Evolutionary conservation across 35 echinoderm and acorn worm species (phyloP).

Genomic region (Apostichopus japonicus): DNA sequence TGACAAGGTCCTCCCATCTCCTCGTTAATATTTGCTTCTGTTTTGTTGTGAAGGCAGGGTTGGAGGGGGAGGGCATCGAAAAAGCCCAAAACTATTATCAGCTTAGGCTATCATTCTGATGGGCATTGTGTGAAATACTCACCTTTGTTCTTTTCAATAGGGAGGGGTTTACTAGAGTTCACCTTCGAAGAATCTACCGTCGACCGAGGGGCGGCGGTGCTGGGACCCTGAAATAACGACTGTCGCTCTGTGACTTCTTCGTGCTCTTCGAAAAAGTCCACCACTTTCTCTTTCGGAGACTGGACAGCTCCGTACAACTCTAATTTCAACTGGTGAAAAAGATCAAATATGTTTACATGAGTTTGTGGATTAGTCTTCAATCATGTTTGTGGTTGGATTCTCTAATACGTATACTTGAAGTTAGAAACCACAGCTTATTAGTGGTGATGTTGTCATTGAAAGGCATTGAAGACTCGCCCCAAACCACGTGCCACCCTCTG

Average conservation of each 20-base stretch:
- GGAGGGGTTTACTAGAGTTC: slow-evolving; percentile 50
- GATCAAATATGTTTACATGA: neutral
- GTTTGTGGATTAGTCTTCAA: neutral
- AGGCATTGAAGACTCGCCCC: too few species aligned
- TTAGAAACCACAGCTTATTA: too few species aligned
- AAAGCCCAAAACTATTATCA: too few species aligned
- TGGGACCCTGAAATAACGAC: neutral
- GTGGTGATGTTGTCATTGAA: too few species aligned
- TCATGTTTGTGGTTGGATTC: neutral
- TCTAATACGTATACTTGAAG: too few species aligned
- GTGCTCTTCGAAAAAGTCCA: slow-evolving; percentile 95
- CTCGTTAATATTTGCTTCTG: too few species aligned
- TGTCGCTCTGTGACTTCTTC: slow-evolving; percentile 46
- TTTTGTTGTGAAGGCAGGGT: too few species aligned
- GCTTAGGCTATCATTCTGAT: too few species aligned
- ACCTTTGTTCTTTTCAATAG: slow-evolving; percentile 60
- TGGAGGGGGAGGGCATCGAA: too few species aligned
- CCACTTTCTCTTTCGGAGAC: slow-evolving; percentile 87
- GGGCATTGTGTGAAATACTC: neutral
- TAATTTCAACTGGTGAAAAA: slow-evolving; percentile 48
- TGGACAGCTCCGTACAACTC: slow-evolving; percentile 54
- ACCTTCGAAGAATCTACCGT: neutral
- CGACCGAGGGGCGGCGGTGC: neutral
- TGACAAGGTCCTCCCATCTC: too few species aligned
- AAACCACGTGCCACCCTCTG: too few species aligned